These are phyloP conservation scores for Plusia festucae DNA, from an alignment of 2,888 invertebrate species.

Conservation along the genomic window DNA sequence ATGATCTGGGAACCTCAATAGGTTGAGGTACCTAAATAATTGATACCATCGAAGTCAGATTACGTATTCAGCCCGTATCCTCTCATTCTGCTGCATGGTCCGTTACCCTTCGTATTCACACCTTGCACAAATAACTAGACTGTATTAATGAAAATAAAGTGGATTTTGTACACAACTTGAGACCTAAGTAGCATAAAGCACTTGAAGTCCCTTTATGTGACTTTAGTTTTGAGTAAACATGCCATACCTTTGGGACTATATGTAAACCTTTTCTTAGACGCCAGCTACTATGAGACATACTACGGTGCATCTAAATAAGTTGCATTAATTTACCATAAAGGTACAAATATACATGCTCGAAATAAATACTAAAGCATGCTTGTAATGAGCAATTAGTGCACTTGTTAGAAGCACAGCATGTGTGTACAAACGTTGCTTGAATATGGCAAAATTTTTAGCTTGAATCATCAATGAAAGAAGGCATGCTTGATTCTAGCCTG, in stretches of 20 bases:
- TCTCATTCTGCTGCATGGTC: neutral
- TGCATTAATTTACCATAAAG: too few relatives aligned
- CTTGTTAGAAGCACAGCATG: too few relatives aligned
- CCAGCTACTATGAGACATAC: too few relatives aligned
- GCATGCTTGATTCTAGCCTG: too few relatives aligned
- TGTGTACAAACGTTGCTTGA: too few relatives aligned
- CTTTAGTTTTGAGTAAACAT: constrained; percentile 8
- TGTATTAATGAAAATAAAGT: neutral
- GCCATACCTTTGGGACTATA: neutral
- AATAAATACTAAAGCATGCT: too few relatives aligned
- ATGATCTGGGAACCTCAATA: neutral
- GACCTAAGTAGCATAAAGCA: neutral
- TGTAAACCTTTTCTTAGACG: constrained; percentile 4
- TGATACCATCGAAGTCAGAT: neutral
- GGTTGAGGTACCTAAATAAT: constrained; percentile 10
- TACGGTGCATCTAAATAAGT: too few relatives aligned
- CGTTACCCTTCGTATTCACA: constrained; percentile 3
- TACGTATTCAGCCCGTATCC: constrained; percentile 8
- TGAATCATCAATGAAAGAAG: too few relatives aligned
- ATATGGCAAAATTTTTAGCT: too few relatives aligned
- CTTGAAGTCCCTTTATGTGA: neutral
- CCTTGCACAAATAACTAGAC: neutral
- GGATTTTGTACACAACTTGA: neutral
- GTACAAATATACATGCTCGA: too few relatives aligned
- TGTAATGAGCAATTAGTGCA: too few relatives aligned